Evolutionary conservation across 2,113 vertebrate genomes (phyloP), one percentile per base, ranked within the genome.

Genomic region (Raja brachyura): DNA sequence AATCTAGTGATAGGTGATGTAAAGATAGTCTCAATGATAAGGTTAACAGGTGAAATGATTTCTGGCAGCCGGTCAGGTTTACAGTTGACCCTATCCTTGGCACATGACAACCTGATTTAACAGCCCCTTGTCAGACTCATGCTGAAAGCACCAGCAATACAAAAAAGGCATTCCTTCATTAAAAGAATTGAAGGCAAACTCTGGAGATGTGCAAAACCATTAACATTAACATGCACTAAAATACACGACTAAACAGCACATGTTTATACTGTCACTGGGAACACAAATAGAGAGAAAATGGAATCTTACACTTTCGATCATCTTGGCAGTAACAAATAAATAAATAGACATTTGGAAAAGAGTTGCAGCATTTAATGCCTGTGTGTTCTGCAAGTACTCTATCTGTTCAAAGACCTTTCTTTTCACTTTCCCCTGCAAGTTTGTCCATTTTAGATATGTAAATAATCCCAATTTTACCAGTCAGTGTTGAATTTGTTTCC

Each of bases 11-110:
- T 92, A 33, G 68, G 68, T 73, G 68, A 28, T 92, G 54, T 54
- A 92, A 92, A 92, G 66, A 54, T 73, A 92, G 90, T 39, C 66
- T 73, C 90, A 1, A 28, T 74, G 68, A 39, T 70, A 73, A 92
- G 90, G 90, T 92, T 73, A 73, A 73, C 90, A 74, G 88, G 39
- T 92, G 90, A 92, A 92, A 92, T 92, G 68, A 73, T 74, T 92
- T 73, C 63, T 73, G 90, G 11, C 90, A 92, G 66, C 10, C 68
- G 48, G 33, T 92, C 66, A 14, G 39, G 18, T 54, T 92, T 74
- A 68, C 90, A 92, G 66, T 74, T 92, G 90, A 92, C 90, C 66
- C 68, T 73, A 5, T 73, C 31, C 11, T 92, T 68, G 1, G 22
- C 33, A 92, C 66, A 11, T 92, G 33, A 92, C 90, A 73, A 54